These are phyloP conservation scores for Neodiprion fabricii DNA, from an alignment of 1,140 invertebrate species.

Conservation along the genomic window DNA sequence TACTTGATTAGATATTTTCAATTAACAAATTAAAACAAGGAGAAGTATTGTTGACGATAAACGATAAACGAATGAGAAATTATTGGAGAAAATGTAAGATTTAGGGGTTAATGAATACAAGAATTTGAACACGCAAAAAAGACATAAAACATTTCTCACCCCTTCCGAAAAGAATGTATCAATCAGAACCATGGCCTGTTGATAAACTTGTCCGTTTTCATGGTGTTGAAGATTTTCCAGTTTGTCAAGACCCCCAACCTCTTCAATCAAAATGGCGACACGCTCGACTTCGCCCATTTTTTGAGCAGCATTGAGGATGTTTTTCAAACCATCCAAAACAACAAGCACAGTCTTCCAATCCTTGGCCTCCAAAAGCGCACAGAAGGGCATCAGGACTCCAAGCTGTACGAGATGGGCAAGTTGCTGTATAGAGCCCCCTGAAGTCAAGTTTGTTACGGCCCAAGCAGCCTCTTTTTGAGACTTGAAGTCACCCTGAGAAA, in stretches of 20 bases:
- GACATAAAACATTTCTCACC: conserved; percentile 36
- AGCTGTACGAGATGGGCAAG: conserved; percentile 68
- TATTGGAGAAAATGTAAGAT: conserved; percentile 17
- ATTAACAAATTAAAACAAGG: too few relatives aligned
- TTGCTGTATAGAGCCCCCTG: conserved; percentile 75
- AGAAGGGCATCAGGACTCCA: conserved; percentile 61
- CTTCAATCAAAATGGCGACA: conserved; percentile 67
- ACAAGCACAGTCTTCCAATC: conserved; percentile 69
- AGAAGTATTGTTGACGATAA: too few relatives aligned
- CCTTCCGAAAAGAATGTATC: conserved; percentile 81
- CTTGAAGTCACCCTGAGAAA: conserved; percentile 73
- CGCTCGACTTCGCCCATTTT: conserved; percentile 62
- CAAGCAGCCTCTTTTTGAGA: conserved; percentile 84
- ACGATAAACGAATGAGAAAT: too few relatives aligned
- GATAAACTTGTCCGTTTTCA: conserved; percentile 83
- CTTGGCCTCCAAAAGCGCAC: conserved; percentile 63
- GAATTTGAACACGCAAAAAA: conserved; percentile 11
- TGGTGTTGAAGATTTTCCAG: conserved; percentile 78
- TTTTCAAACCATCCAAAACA: conserved; percentile 70
- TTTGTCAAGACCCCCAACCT: conserved; percentile 75
- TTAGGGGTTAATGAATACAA: background rate
- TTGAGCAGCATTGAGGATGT: conserved; percentile 66
- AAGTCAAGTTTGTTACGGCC: conserved; percentile 83
- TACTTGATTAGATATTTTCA: too few relatives aligned
- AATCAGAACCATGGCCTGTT: conserved; percentile 80